phyloP scores from a whole-genome alignment of 2,113 vertebrate species.

The Conger conger region DNA sequence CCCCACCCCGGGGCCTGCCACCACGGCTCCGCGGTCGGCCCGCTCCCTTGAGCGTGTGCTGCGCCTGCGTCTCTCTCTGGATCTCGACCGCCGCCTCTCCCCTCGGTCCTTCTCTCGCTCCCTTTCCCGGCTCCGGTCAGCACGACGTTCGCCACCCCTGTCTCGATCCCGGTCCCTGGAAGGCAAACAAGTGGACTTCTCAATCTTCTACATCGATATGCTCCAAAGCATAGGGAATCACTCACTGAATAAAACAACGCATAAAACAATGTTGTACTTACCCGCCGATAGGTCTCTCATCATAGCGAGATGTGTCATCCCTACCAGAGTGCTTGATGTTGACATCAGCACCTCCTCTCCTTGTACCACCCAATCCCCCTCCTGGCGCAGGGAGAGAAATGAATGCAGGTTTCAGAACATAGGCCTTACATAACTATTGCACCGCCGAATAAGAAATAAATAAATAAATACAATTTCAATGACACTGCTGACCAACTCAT shows the following conservation, averaged over 20 bases:
- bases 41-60: constrained; percentile 72
- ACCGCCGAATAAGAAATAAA: too few species aligned
- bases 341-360: constrained; percentile 88
- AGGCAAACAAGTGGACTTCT: constrained; percentile 26
- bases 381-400: constrained; percentile 56
- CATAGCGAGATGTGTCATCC: constrained; percentile 87
- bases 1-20: constrained; percentile 58
- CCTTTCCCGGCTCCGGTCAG: constrained; percentile 77
- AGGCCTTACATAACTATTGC: neutral
- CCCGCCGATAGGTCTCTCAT: constrained; percentile 75
- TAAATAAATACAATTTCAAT: too few species aligned
- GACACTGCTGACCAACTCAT: too few species aligned
- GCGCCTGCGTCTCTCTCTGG: constrained; percentile 77
- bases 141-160: constrained; percentile 67
- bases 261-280: constrained; percentile 35
- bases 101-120: constrained; percentile 70
- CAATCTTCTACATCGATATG: neutral
- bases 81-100: constrained; percentile 78
- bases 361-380: constrained; percentile 86
- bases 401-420: neutral
- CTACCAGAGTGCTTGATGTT: constrained; percentile 92
- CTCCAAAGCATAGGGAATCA: neutral
- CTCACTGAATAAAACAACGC: neutral
- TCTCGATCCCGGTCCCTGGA: constrained; percentile 71
- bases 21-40: constrained; percentile 44